These are phyloP conservation scores for Cassiopea xamachana DNA, from an alignment of 30 jellyfish, hydroid and myxozoan genomes.

Conservation along the genomic window DNA sequence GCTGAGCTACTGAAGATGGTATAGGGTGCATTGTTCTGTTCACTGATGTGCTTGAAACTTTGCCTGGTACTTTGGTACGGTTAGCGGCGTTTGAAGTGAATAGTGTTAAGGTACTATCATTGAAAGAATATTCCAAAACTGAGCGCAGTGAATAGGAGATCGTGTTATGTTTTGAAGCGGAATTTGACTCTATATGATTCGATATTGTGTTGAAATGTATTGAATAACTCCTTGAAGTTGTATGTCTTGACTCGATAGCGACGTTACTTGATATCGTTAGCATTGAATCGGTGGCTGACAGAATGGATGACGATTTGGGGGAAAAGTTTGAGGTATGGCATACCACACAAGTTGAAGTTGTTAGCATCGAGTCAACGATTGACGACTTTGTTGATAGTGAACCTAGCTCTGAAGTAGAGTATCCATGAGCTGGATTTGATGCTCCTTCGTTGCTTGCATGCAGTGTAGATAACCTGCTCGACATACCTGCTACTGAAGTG, in stretches of 20 bases:
- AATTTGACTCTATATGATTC: neutral
- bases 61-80: neutral
- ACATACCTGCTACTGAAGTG: neutral
- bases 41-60: neutral
- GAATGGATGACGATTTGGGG: no score
- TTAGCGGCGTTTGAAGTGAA: neutral
- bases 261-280: no score
- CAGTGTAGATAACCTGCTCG: no score
- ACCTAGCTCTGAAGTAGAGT: neutral
- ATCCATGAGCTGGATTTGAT: neutral
- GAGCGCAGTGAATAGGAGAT: neutral
- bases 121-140: neutral
- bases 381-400: neutral
- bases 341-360: neutral
- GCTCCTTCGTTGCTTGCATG: neutral
- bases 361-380: neutral
- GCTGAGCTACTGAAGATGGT: neutral
- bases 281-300: no score
- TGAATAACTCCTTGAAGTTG: neutral
- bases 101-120: neutral
- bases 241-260: no score
- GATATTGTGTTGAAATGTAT: neutral
- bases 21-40: neutral
- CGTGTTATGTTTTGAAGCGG: neutral
- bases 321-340: no score